Conservation (phyloP, 2,888 invertebrate species). For the Dione juno region DNA sequence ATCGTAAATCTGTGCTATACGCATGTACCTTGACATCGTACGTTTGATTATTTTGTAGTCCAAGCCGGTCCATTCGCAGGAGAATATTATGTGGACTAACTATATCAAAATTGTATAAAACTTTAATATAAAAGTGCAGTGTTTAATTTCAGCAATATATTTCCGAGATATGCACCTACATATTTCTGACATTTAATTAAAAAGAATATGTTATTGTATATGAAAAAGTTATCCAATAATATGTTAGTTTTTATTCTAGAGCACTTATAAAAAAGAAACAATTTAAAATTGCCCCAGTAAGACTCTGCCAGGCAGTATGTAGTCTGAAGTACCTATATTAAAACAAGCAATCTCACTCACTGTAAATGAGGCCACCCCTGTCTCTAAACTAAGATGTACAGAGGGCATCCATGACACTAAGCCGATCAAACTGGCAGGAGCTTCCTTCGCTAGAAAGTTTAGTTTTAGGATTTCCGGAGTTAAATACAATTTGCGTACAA, state of each 20-base stretch:
- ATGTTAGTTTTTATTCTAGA: background rate
- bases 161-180: no score
- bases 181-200: background rate
- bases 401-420: slow-evolving; percentile 22
- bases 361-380: slow-evolving; percentile 11
- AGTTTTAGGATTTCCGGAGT: slow-evolving; percentile 25
- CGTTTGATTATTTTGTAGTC: slow-evolving; percentile 4
- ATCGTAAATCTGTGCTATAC: slow-evolving; percentile 11
- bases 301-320: background rate
- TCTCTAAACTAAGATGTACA: slow-evolving; percentile 25
- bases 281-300: background rate
- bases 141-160: no score
- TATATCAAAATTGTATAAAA: background rate
- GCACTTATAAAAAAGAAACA: background rate
- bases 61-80: background rate
- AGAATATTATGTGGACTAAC: background rate
- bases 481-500: slow-evolving; percentile 24
- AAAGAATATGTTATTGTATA: background rate
- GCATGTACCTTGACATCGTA: background rate
- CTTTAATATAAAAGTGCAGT: background rate
- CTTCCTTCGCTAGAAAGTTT: slow-evolving; percentile 29
- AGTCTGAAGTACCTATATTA: background rate
- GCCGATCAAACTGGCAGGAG: slow-evolving; percentile 30
- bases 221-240: background rate
- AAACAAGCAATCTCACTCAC: background rate